Base-by-base conservation (phyloP, 2,113 vertebrate species). In the Tiliqua scincoides region DNA sequence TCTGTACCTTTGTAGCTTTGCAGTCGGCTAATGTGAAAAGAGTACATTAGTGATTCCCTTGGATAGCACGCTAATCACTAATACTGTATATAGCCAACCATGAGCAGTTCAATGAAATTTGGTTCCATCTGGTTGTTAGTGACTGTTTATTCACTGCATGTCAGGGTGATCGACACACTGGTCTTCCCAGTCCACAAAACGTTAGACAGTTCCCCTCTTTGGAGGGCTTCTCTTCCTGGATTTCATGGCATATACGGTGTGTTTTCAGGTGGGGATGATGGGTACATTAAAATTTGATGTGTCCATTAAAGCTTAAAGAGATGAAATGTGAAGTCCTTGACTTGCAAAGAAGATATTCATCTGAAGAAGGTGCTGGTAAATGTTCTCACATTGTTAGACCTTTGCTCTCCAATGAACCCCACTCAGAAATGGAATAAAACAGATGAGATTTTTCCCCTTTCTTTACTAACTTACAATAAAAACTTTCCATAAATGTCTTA, bases 111-210 rank as follows among this genome's bases (percentile, higher is more conserved):
- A 32, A 11, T 43, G 18, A 59, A 68, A 79, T 59, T 43, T 70
- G 40, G 40, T 54, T 65, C 14, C 12, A 6, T 84, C 61, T 35
- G 48, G 59, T 25, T 35, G 25, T 48, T 48, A 27, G 21, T 63
- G 61, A 48, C 7, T 61, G 40, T 35, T 71, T 62, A 68, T 63
- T 18, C 35, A 4, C 48, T 23, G 11, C 37, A 35, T 77, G 40
- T 78, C 57, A 61, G 10, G 27, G 8, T 87, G 79, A 82, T 76
- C 78, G 86, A 70, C 37, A 61, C 21, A 43, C 59, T 77, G 82
- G 40, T 43, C 17, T n/a, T 37, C 65, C 32, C 27, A 40, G 54
- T n/a, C 35, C 14, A 35, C 70, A 71, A 71, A 71, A 37, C 70
- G 68, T 78, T 76, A 67, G 23, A 48, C 20, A 63, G 59, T 12